Evolutionary conservation across 2,888 invertebrate species (phyloP).

Genomic region (Apoda limacodes): DNA sequence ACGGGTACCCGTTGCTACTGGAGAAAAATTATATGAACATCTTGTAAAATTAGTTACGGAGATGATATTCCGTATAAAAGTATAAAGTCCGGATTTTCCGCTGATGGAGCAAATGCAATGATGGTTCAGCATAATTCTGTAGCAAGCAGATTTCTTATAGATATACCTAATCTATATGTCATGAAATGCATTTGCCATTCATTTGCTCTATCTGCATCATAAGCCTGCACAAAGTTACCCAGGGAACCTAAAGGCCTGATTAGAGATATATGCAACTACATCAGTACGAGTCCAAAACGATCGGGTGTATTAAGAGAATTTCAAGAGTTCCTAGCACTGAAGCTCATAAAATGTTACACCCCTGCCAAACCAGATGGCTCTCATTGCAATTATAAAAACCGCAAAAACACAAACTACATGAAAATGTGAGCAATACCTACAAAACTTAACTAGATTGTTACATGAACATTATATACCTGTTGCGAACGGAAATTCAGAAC

Average conservation of each 20-base stretch:
- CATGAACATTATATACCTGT: too few relatives aligned
- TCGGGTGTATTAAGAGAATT: constrained; percentile 15
- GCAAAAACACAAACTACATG: constrained; percentile 18
- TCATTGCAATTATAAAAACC: constrained; percentile 20
- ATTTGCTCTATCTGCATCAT: constrained; percentile 12
- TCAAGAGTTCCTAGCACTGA: constrained; percentile 12
- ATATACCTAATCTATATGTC: constrained; percentile 17
- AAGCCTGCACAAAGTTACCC: constrained; percentile 10
- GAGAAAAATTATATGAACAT: constrained; percentile 15
- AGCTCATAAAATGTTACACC: constrained; percentile 16
- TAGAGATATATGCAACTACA: constrained; percentile 19
- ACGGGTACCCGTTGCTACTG: constrained; percentile 18
- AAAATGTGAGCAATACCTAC: too few relatives aligned
- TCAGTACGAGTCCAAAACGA: constrained; percentile 19
- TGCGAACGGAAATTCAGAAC: too few relatives aligned
- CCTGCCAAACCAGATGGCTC: constrained; percentile 24
- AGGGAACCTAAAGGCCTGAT: constrained; percentile 16
- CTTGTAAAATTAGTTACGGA: constrained; percentile 16
- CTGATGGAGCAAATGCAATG: constrained; percentile 12
- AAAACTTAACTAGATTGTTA: too few relatives aligned
- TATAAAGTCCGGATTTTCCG: constrained; percentile 18
- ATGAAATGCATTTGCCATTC: constrained; percentile 21
- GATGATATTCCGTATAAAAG: constrained; percentile 18
- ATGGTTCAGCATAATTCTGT: constrained; percentile 17
- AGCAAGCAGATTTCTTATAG: constrained; percentile 11